Evolutionary conservation across 2,797 vertebrate species (phyloP).

Genomic region (Sitta carolinensis): DNA sequence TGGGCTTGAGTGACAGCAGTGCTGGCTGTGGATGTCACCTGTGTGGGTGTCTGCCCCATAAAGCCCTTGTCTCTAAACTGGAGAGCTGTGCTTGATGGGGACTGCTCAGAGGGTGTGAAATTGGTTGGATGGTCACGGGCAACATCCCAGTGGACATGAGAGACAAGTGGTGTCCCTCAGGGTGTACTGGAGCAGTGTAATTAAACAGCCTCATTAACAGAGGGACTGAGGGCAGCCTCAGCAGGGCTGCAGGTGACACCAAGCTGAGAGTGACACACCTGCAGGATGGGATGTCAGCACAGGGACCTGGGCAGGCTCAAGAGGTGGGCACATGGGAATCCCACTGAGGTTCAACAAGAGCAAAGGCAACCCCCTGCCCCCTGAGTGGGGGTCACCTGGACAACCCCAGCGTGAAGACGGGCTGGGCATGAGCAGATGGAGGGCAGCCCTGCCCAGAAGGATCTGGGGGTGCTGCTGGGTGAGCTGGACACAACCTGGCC

Average conservation of each 20-base stretch:
- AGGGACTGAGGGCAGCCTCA: neutral
- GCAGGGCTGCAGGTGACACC: neutral
- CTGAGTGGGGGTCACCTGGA: too few species aligned
- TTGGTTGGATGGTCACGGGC: neutral
- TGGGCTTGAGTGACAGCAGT: too few species aligned
- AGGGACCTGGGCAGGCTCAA: neutral
- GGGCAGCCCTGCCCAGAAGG: neutral
- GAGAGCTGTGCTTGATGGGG: neutral
- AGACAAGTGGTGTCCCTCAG: neutral
- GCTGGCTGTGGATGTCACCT: neutral
- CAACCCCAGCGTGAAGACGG: neutral
- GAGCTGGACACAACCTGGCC: neutral
- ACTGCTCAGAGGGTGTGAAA: neutral
- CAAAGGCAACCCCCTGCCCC: neutral
- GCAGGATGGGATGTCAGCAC: neutral
- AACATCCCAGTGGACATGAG: fast-evolving
- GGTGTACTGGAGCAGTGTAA: too few species aligned
- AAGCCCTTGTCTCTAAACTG: neutral
- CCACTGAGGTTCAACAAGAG: neutral
- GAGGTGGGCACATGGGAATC: neutral
- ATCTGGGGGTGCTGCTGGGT: neutral
- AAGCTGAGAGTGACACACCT: neutral
- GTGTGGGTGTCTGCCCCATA: fast-evolving
- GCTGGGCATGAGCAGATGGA: neutral
- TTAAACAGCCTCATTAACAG: neutral